phyloP scores from a whole-genome alignment of 2,113 vertebrate species.

The Budorcas taxicolor region DNA sequence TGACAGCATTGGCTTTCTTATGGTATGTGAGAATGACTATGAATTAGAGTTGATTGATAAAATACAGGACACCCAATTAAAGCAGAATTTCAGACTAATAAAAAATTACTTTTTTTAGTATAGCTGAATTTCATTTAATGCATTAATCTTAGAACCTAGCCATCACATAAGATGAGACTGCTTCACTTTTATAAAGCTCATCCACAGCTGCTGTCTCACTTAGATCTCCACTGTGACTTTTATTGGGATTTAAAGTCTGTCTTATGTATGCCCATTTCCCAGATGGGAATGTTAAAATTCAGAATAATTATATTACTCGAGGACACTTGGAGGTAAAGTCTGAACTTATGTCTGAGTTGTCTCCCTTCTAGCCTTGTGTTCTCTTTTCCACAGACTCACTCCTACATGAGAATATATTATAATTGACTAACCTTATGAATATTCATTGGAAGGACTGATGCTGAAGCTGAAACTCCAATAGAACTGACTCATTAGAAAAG shows the following conservation, averaged over 20 bases:
- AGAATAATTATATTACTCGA: neutral
- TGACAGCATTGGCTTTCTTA: neutral
- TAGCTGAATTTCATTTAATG: neutral
- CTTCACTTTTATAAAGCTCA: neutral
- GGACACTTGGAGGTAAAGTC: neutral
- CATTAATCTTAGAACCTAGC: neutral
- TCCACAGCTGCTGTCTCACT: neutral
- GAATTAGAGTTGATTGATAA: neutral
- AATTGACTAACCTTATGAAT: neutral
- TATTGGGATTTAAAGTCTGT: neutral
- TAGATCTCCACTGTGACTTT: neutral
- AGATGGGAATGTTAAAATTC: neutral
- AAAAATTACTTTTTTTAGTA: neutral
- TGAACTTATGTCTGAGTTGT: neutral
- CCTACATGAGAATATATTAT: neutral
- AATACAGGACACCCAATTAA: neutral
- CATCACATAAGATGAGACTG: neutral
- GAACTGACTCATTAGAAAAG: neutral
- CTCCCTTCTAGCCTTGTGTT: neutral
- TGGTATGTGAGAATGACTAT: fast-evolving
- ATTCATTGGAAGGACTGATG: neutral
- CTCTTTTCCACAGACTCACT: neutral
- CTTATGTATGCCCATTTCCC: neutral
- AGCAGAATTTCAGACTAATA: neutral
- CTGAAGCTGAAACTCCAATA: neutral